Evolutionary conservation across 2,797 vertebrate genomes (phyloP), one percentile per base, ranked within the genome.

Genomic region (Poeciliopsis presidionis): DNA sequence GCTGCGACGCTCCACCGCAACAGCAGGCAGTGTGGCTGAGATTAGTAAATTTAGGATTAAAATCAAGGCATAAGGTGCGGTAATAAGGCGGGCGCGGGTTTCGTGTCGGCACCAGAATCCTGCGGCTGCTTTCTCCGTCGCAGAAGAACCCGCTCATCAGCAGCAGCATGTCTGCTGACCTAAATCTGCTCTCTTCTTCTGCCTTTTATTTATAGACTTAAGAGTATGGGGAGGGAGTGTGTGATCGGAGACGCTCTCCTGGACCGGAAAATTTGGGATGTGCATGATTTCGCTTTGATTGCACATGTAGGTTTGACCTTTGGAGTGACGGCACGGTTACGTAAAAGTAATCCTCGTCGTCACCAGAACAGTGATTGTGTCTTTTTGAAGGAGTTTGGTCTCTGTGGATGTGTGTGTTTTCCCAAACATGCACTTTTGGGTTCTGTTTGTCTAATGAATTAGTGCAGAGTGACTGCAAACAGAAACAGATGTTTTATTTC

Each of bases 141-240:
- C 33, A 65, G 61, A 69, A 69, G 65, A 69, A 69, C 39, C 33
- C 22, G 2, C 39, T 69, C 53, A n/a, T 69, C 53, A n/a, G 53
- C 39, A 51, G 69, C 87, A 49, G 84, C 86, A 80, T 88, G 89
- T 93, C 91, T 91, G 88, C 84, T 93, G 92, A 93, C 91, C 92
- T 90, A 91, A 91, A 92, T 94, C 90, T 93, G 88, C 90, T 90
- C 84, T 78, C 86, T 89, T 91, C 87, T 88, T 88, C 84, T 87
- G 76, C 86, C 81, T 89, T 92, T 92, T 92, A 91, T 92, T 93
- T 91, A 86, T 92, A 91, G 90, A 86, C 83, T 78, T 85, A 81
- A 71, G 70, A 74, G 93, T 12, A 67, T 36, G 4, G 9, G 36
- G 76, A 59, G 74, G 57, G 72, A 63, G 70, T 25, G 63, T 79